Percentiles rank a stretch among this genome's conserved stretches.
phyloP scores from a whole-genome alignment of 2,888 invertebrate species.

The Mythimna ferrago region DNA sequence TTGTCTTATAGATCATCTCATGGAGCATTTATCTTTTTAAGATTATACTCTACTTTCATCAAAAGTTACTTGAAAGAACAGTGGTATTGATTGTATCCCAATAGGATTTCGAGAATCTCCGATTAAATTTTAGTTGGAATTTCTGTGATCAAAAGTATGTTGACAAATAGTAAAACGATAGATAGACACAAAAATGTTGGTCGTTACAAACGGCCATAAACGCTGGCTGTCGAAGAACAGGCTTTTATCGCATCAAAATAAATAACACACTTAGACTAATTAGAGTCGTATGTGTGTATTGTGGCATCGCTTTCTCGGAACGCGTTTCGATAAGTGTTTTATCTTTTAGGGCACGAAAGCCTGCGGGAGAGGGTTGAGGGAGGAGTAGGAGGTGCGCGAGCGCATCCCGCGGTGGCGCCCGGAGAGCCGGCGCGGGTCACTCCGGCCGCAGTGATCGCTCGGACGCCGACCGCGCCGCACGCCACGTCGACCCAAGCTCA shows the following conservation, averaged over 20 bases:
- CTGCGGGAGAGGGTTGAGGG: conserved; percentile 74
- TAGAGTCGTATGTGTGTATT: conserved; percentile 70
- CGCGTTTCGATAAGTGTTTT: conserved; percentile 76
- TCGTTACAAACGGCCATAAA: conserved; percentile 55
- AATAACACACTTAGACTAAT: conserved; percentile 80
- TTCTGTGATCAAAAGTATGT: conserved; percentile 24
- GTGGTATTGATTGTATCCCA: conserved; percentile 4
- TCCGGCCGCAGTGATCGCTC: conserved; percentile 81
- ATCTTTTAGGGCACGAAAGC: conserved; percentile 73
- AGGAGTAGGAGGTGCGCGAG: conserved; percentile 68
- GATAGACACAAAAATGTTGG: conserved; percentile 44
- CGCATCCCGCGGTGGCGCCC: conserved; percentile 56
- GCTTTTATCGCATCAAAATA: conserved; percentile 71
- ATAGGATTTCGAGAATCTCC: conserved; percentile 15
- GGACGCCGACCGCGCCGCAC: conserved; percentile 80
- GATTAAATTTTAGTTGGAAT: conserved; percentile 7
- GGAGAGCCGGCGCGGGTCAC: conserved; percentile 49
- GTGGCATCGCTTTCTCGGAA: conserved; percentile 76
- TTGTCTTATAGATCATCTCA: conserved; percentile 56
- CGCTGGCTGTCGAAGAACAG: conserved; percentile 52
- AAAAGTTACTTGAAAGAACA: conserved; percentile 5
- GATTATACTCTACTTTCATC: conserved; percentile 39
- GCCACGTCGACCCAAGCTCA: conserved; percentile 60
- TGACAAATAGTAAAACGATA: conserved; percentile 28
- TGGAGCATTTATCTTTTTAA: conserved; percentile 34